These are phyloP conservation scores for Philereme vetulata DNA, from an alignment of 2,888 invertebrate genomes.

Conservation along the genomic window DNA sequence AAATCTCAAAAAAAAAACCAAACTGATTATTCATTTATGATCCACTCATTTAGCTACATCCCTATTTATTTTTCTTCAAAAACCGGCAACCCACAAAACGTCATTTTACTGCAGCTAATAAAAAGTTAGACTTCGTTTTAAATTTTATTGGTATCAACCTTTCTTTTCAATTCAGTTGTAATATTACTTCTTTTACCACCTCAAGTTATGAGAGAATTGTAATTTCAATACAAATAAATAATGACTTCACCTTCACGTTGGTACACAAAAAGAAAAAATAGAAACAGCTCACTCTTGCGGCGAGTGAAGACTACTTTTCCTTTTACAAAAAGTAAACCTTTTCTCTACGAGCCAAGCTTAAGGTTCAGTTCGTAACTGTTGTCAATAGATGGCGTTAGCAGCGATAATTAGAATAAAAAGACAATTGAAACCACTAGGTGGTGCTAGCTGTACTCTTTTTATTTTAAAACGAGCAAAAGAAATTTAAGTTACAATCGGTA, in stretches of 20 bases:
- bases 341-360: conserved; percentile 22
- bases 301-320: conserved; percentile 39
- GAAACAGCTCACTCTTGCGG: conserved; percentile 72
- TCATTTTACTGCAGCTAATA: no score
- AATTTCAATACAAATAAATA: not conserved
- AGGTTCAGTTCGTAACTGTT: conserved; percentile 12
- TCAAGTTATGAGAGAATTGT: no score
- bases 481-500: not conserved
- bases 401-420: not conserved
- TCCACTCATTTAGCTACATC: no score
- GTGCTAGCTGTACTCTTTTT: conserved; percentile 25
- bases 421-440: conserved; percentile 22
- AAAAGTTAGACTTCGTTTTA: no score
- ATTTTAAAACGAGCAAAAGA: conserved; percentile 31
- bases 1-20: no score
- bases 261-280: conserved; percentile 53
- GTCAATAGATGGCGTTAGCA: conserved; percentile 25
- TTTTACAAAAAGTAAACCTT: conserved; percentile 35
- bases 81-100: no score
- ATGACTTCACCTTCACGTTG: conserved; percentile 1
- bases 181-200: no score
- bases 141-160: no score
- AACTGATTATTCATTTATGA: no score
- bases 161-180: no score
- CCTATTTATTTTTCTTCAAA: no score